Base-by-base conservation (phyloP, 1,140 invertebrate genomes). In the Tetraneura akinire region DNA sequence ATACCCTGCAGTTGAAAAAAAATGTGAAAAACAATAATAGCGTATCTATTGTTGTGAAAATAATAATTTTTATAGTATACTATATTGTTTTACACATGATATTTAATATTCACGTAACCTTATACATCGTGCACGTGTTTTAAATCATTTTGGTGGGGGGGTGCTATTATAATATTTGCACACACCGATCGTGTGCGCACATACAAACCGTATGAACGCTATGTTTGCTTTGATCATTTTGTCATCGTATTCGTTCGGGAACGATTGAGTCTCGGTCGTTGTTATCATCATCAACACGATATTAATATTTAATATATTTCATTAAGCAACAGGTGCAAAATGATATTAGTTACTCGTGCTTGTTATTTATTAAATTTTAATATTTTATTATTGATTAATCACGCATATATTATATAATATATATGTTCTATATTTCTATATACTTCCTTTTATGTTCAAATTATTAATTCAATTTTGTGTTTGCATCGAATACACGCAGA, bases 21-120 rank as follows among this genome's bases (percentile, higher is more conserved):
- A 66, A 14, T 66, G 3, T 23, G 26, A 55, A 74, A 55, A 74
- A 74, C 71, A 74, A 74, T 74, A 18, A n/a, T n/a, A 51, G 26
- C 4, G 49, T 37, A 55, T n/a, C n/a, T n/a, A n/a, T 55, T 74
- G 49, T 71, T 51, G 26, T 71, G 23, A 49, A 51, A 26, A 49
- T 8, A 18, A 71, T n/a, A 51, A 23, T 49, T 26, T 71, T 26
- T 51, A 29, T 66, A 1, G 10, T 26, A 16, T 16, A 42, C 4
- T 66, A 42, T 76, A 60, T 76, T 45, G 73, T 76, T 57, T 76
- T 76, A 76, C 73, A 51, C 51, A 18, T 32, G 73, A 76, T 23
- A 76, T 76, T 76, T 26, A 76, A 76, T 76, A 76, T 37, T 23
- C 51, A 32, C 32, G 73, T 45, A 60, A 76, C 53, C 21, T 45